A percentile compares a stretch with the other conserved stretches of the same genome.
phyloP scores from a whole-genome alignment of 2,888 invertebrate species.

The Sabellastarte sp. region DNA sequence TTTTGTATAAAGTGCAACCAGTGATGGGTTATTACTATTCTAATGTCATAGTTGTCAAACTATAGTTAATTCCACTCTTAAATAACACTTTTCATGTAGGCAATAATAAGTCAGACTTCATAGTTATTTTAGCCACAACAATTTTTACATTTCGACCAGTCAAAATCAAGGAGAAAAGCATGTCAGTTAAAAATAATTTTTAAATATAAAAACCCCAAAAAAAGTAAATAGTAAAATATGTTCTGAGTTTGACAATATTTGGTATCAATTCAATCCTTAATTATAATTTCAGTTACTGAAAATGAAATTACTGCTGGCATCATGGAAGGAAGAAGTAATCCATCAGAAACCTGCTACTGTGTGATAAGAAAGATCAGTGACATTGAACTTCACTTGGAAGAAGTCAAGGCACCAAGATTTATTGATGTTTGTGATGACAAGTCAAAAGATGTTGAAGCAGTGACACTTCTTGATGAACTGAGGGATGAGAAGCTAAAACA shows the following conservation, averaged over 20 bases:
- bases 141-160: no score
- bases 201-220: neutral
- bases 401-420: neutral
- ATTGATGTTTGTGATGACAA: neutral
- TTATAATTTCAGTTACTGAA: constrained; percentile 3
- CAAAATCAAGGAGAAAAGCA: no score
- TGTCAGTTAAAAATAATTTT: neutral
- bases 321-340: neutral
- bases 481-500: neutral
- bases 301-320: neutral
- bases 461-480: neutral
- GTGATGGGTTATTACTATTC: no score
- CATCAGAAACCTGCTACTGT: neutral
- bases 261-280: no score
- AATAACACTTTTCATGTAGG: no score
- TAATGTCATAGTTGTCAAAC: no score
- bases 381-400: neutral
- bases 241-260: neutral
- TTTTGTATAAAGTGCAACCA: no score
- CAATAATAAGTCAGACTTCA: no score
- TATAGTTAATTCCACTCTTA: no score
- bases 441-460: neutral
- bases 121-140: no score
- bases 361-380: neutral
- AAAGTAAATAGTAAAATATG: neutral